phyloP scores from a whole-genome alignment of 2,797 vertebrate genomes.

The Alosa sapidissima region DNA sequence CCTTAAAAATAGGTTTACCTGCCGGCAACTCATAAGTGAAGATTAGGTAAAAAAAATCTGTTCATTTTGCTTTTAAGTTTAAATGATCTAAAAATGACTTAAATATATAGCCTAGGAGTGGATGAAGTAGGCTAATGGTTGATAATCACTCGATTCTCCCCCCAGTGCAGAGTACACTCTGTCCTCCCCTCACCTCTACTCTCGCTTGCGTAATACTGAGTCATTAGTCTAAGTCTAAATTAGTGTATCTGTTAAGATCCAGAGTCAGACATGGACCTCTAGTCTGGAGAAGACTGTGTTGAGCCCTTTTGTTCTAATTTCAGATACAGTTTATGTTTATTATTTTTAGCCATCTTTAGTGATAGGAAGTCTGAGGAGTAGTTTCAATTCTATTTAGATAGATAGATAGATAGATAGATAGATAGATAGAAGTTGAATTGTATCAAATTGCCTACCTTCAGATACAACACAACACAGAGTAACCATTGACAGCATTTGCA shows the following conservation, averaged over 20 bases:
- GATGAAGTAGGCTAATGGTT: neutral
- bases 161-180: neutral
- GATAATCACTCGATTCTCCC: neutral
- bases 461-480: neutral
- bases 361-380: neutral
- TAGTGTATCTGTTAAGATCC: neutral
- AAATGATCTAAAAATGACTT: neutral
- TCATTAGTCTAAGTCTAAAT: slow-evolving; percentile 1
- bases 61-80: neutral
- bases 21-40: neutral
- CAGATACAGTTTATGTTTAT: neutral
- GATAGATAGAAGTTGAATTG: too few relatives aligned
- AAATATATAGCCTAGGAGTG: neutral
- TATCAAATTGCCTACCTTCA: neutral
- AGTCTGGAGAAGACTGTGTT: neutral
- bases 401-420: too few relatives aligned
- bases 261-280: neutral
- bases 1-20: neutral
- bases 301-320: neutral
- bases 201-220: slow-evolving; percentile 1
- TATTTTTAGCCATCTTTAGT: neutral
- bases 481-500: neutral
- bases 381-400: neutral
- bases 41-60: neutral
- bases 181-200: neutral